Evolutionary conservation across 2,888 invertebrate species (phyloP), one percentile per base, ranked within the genome.

Genomic region (Cepaea hortensis): DNA sequence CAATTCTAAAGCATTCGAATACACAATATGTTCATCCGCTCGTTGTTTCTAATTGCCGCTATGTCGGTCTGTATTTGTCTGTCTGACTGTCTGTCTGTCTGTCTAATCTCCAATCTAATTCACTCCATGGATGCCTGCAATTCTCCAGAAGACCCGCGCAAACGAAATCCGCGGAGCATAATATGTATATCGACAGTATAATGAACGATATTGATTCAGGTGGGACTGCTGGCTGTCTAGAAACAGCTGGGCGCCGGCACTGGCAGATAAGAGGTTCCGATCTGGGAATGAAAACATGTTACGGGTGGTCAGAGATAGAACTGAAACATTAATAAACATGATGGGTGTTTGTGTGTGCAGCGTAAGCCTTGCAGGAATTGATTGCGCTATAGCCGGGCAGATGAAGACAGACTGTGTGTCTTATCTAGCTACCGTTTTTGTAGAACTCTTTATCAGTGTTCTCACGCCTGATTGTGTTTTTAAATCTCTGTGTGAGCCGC

Each of bases 181-280:
- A 13, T 73, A 48, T 73, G 35, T 48, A 11, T n/a, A 20, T 18
- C 9, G 18, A 4, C 55, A 18, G 50, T 55, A 55, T 76, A 50
- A 76, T 76, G n/a, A 50, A n/a, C 76, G 3, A 20, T 76, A 55
- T 76, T 76, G 48, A 55, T 55, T 76, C 76, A 76, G 50, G 20
- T 55, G 76, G 6, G 11, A 9, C 76, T 11, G 76, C 18, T 50
- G 50, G 6, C n/a, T 20, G n/a, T 55, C 76, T 76, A n/a, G 55
- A 50, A 76, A 76, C 76, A 76, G 76, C 50, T 76, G 76, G 76
- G 20, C 55, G 50, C 76, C 76, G 9, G 18, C 20, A 18, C 20
- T 76, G 55, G 20, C n/a, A n/a, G 13, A 76, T 76, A 55, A 55
- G 7, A 48, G 46, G 73, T 13, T 18, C 48, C 11, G 46, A 46